Percentiles rank a stretch among this genome's conserved stretches.
These are phyloP conservation scores for Mesocentrotus franciscanus DNA, from an alignment of 53 echinoderm and acorn worm genomes.

Conservation along the genomic window DNA sequence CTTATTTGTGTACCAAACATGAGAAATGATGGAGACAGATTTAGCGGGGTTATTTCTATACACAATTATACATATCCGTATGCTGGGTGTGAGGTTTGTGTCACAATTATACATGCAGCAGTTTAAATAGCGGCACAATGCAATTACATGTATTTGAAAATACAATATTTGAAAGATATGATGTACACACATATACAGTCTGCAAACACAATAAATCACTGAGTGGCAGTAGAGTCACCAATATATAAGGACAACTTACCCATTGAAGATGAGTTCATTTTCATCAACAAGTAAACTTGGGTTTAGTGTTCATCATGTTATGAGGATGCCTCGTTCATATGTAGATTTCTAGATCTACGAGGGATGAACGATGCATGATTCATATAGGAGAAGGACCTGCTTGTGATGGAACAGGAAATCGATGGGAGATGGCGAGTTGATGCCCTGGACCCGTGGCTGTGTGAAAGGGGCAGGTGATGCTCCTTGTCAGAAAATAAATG, in stretches of 20 bases:
- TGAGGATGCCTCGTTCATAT: neutral
- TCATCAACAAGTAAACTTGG: neutral
- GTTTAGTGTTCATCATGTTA: neutral
- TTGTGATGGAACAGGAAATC: neutral
- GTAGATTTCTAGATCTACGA: neutral
- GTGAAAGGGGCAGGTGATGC: neutral
- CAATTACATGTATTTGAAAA: neutral
- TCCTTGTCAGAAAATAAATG: neutral
- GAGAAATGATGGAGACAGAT: neutral
- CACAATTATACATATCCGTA: neutral
- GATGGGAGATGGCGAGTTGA: neutral
- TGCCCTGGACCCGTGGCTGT: neutral
- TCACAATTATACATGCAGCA: neutral
- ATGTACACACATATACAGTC: neutral
- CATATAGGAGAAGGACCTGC: neutral
- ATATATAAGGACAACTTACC: neutral
- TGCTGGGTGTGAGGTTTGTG: neutral
- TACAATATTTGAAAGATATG: neutral
- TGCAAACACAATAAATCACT: neutral
- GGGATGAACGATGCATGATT: neutral
- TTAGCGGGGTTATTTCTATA: neutral
- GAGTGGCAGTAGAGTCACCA: neutral
- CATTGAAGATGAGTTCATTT: neutral
- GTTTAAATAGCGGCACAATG: slow-evolving; percentile 1
- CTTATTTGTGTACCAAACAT: neutral